phyloP scores from a whole-genome alignment of 2,113 vertebrate genomes.

The Scomber japonicus region DNA sequence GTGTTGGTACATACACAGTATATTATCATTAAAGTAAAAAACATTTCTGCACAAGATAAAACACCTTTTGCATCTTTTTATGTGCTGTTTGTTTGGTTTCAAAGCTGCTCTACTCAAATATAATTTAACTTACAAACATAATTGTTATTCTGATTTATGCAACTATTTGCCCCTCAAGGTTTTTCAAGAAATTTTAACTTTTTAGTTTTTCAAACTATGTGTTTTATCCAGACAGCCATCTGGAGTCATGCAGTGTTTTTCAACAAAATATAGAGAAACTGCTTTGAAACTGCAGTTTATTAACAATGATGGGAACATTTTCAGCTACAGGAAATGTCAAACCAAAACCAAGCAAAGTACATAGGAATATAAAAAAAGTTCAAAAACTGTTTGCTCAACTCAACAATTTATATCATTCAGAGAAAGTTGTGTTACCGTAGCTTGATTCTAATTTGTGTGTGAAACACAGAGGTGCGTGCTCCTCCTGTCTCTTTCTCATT shows the following conservation, averaged over 20 bases:
- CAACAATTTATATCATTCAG: background rate
- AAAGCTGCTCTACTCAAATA: background rate
- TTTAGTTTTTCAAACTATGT: background rate
- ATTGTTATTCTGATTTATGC: background rate
- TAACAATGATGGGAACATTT: background rate
- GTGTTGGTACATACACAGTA: background rate
- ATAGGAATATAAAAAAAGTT: background rate
- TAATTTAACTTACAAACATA: background rate
- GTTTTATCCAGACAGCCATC: constrained; percentile 9
- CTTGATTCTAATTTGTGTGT: background rate
- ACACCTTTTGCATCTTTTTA: background rate
- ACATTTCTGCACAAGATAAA: background rate
- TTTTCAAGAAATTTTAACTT: background rate
- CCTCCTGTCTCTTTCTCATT: too few species aligned
- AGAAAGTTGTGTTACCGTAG: background rate
- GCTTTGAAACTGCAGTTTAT: background rate
- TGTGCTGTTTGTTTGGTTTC: background rate
- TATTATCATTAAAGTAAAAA: too few species aligned
- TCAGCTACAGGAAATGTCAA: constrained; percentile 5
- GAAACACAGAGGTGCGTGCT: background rate
- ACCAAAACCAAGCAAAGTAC: background rate
- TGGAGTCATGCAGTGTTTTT: background rate
- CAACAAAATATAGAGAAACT: constrained; percentile 7
- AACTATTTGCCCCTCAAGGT: background rate
- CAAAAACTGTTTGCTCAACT: background rate